These are phyloP conservation scores for Oscarella lobularis DNA, from an alignment of 37 sponge, comb jelly and placozoan species.

Conservation along the genomic window DNA sequence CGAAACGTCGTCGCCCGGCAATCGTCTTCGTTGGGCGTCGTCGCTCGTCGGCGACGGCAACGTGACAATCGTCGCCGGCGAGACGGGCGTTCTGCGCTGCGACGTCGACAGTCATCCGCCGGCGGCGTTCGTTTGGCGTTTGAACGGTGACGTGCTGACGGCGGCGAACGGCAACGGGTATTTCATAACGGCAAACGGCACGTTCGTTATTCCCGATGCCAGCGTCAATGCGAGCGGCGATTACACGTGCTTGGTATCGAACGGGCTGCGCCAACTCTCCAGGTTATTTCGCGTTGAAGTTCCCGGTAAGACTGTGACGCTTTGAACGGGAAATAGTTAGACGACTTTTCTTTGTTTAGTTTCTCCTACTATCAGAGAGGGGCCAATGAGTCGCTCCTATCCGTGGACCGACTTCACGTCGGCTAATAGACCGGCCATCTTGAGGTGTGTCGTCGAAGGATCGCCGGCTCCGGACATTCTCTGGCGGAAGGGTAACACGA, in stretches of 20 bases:
- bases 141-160: background rate
- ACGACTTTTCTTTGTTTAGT: background rate
- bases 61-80: background rate
- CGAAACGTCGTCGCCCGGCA: background rate
- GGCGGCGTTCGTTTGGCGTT: background rate
- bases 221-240: background rate
- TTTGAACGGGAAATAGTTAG: too few species aligned
- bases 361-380: background rate
- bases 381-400: background rate
- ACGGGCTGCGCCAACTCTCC: background rate
- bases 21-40: background rate
- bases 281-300: background rate
- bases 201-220: background rate
- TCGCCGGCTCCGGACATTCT: background rate
- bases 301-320: background rate
- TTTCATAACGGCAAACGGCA: background rate
- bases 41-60: background rate
- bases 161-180: background rate
- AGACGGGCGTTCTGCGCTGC: background rate
- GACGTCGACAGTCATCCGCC: background rate
- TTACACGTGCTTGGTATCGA: background rate
- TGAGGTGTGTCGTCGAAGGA: background rate
- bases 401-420: too few species aligned
- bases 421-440: too few species aligned
- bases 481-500: background rate